These are phyloP conservation scores for Varroa destructor DNA, from an alignment of 1,140 invertebrate genomes.

Conservation along the genomic window DNA sequence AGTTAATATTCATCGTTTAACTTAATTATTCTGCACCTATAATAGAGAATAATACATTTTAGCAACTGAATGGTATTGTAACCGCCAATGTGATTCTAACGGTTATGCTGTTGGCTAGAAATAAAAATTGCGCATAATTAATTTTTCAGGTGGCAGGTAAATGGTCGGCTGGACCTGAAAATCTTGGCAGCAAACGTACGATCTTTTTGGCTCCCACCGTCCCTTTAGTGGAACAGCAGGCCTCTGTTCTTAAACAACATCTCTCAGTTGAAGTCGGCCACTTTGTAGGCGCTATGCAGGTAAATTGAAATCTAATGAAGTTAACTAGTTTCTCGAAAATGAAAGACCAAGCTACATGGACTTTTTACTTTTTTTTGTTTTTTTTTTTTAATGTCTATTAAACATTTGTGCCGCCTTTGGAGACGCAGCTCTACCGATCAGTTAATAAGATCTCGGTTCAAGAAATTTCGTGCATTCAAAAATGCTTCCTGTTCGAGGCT, in stretches of 20 bases:
- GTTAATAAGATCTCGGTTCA: too few species aligned
- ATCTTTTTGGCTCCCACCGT: slow-evolving; percentile 43
- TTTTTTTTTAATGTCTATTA: too few species aligned
- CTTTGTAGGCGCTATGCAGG: slow-evolving; percentile 46
- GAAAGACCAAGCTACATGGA: too few species aligned
- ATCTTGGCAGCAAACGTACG: slow-evolving; percentile 13
- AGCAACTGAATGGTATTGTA: background rate
- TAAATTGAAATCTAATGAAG: slow-evolving; percentile 35
- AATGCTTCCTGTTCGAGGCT: too few species aligned
- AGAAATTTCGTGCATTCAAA: too few species aligned
- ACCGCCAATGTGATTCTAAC: background rate
- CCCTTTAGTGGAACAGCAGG: slow-evolving; percentile 64
- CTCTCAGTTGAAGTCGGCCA: slow-evolving; percentile 47
- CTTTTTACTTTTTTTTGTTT: too few species aligned
- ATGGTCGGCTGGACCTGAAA: background rate
- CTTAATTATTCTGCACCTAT: too few species aligned
- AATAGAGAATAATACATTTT: too few species aligned
- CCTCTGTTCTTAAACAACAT: slow-evolving; percentile 49
- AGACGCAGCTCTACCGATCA: too few species aligned
- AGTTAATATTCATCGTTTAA: too few species aligned
- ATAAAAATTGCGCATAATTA: background rate
- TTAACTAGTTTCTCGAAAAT: too few species aligned
- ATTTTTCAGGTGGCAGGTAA: background rate
- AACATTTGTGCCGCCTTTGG: too few species aligned
- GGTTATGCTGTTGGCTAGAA: background rate